phyloP scores from a whole-genome alignment of 2,113 vertebrate genomes.

The Bettongia penicillata region DNA sequence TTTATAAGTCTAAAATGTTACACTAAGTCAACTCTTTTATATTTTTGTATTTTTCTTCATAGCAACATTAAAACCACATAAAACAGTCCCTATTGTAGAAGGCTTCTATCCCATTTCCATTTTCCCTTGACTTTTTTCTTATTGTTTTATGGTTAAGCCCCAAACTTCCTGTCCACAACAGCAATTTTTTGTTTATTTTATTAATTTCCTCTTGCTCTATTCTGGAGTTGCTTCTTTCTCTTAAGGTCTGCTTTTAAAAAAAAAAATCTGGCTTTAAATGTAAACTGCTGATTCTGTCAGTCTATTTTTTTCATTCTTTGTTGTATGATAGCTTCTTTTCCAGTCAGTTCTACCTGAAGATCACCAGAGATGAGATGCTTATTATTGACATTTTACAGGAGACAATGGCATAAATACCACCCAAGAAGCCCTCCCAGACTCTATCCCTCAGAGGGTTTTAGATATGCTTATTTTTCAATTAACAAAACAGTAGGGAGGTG shows the following conservation, averaged over 20 bases:
- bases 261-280: neutral
- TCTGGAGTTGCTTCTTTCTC: constrained; percentile 1
- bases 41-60: neutral
- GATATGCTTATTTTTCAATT: neutral
- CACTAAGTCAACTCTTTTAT: neutral
- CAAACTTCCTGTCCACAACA: neutral
- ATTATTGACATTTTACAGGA: neutral
- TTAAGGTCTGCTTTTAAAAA: too few species aligned
- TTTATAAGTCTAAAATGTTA: neutral
- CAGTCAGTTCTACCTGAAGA: neutral
- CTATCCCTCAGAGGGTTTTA: neutral
- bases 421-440: neutral
- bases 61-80: neutral
- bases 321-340: neutral
- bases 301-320: neutral
- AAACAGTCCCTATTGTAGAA: neutral
- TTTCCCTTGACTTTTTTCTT: neutral
- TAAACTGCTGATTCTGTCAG: fast-evolving
- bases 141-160: neutral
- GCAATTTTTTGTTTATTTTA: constrained; percentile 1
- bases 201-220: constrained; percentile 8
- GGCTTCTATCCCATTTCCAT: fast-evolving
- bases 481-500: neutral
- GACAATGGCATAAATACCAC: neutral
- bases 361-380: neutral